Evolutionary conservation across 2,113 vertebrate species (phyloP), one percentile per base, ranked within the genome.

Genomic region (Jaculus jaculus): DNA sequence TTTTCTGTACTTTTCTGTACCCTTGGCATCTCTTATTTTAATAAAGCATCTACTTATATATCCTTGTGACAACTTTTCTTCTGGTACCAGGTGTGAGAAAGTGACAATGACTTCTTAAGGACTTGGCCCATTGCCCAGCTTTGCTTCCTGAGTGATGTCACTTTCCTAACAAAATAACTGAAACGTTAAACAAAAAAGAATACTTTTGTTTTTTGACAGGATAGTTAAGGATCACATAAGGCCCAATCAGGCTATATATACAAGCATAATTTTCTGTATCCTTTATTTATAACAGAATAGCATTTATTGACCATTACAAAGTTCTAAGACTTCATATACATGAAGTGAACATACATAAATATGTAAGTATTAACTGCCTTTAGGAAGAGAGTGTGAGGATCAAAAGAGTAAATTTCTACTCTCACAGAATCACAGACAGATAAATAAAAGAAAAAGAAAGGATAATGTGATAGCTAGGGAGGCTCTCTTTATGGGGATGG

Each of bases 101-200:
- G 47, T 68, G 15, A 80, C 42, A 94, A 77, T 30, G 37, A 73
- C 47, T 32, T 34, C 83, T 77, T 58, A 61, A 20, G 15, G n/a
- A 37, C 2, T 12, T 88, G 69, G 84, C n/a, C 60, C 65, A 93
- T 30, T 39, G n/a, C 23, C 28, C 83, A 73, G 28, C 32, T 51
- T 80, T 81, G 34, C 71, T 95, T 96, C 79, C 74, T 87, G 58
- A 93, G 84, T 60, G 26, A 87, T 61, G 9, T 80, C 77, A 60
- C 65, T 89, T 81, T 92, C 47, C 23, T 81, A 84, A 93, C 26
- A 69, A 92, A 93, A 63, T 34, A 68, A 81, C 58, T 83, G 20
- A 91, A 93, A 91, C 80, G 47, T 34, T 61, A 69, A 58, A 84
- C 58, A 94, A 79, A 68, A 11, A 13, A 3, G 8, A 37, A 69